Evolutionary conservation across 2,888 invertebrate species (phyloP), one percentile per base, ranked within the genome.

Genomic region (Acleris emargana): DNA sequence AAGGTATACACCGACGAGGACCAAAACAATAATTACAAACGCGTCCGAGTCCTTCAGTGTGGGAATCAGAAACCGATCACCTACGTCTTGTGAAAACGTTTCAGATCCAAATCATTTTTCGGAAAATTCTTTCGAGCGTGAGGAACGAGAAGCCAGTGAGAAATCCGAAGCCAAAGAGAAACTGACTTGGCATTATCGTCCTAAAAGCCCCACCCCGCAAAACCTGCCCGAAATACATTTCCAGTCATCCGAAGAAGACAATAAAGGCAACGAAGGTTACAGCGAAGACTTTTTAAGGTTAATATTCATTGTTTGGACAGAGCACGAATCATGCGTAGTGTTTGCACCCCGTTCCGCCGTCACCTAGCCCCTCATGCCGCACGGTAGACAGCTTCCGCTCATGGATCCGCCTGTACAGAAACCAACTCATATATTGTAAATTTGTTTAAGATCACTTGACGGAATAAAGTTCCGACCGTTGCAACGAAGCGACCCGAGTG

Each of bases 361-460:
- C 74, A 81, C 74, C 62, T 87, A 84, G 84, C 77, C 78, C 66
- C 58, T 64, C 67, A 72, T 72, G 28, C 58, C 71, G 85, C 87
- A 89, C 85, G 81, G 73, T 80, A 78, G 76, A 77, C 70, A 78
- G 76, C 74, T 67, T 76, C 73, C 74, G 62, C 62, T 69, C 76
- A 80, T 79, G 82, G 77, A 71, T 71, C 78, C 81, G 83, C 79
- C 77, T 89, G 86, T 87, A 88, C 75, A 80, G 89, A 89, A 72
- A 74, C 75, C 86, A 79, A 86, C 81, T 90, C 88, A 89, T 84
- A 73, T 88, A 73, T 79, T 79, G 76, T 82, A 77, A 78, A 81
- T 91, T 93, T 90, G 89, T 93, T 93, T 88, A 92, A 93, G 93
- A 84, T 94, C 94, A 74, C 91, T 95, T 79, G 95, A 95, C 83